Conservation (phyloP, 2,797 vertebrate species). For the Crocodylus rhombifer region DNA sequence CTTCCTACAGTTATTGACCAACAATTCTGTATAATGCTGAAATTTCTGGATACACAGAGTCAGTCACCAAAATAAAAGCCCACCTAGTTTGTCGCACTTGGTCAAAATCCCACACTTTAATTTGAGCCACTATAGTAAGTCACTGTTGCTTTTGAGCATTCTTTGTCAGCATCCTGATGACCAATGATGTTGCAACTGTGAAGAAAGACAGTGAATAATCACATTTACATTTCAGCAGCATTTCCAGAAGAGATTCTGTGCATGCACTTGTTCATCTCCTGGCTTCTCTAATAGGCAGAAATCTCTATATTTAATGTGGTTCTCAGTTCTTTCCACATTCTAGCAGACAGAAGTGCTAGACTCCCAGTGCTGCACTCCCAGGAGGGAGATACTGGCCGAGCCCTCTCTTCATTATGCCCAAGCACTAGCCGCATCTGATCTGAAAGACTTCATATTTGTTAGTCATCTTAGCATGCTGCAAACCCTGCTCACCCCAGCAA, state of each 20-base stretch:
- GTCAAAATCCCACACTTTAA: background rate
- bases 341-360: background rate
- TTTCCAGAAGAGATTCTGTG: background rate
- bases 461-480: background rate
- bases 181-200: rapidly evolving
- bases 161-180: rapidly evolving
- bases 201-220: background rate
- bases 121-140: rapidly evolving
- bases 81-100: background rate
- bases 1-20: background rate
- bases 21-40: background rate
- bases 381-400: background rate
- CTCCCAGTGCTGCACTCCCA: too few relatives aligned
- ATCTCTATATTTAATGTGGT: background rate
- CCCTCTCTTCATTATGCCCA: background rate
- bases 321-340: background rate
- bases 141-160: background rate
- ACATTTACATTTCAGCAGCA: rapidly evolving
- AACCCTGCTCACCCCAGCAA: background rate
- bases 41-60: rapidly evolving
- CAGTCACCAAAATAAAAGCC: rapidly evolving
- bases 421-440: background rate
- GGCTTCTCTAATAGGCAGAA: background rate
- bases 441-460: background rate
- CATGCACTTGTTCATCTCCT: background rate